These are phyloP conservation scores for Tetrao urogallus DNA, from an alignment of 2,113 vertebrate species.

Conservation along the genomic window DNA sequence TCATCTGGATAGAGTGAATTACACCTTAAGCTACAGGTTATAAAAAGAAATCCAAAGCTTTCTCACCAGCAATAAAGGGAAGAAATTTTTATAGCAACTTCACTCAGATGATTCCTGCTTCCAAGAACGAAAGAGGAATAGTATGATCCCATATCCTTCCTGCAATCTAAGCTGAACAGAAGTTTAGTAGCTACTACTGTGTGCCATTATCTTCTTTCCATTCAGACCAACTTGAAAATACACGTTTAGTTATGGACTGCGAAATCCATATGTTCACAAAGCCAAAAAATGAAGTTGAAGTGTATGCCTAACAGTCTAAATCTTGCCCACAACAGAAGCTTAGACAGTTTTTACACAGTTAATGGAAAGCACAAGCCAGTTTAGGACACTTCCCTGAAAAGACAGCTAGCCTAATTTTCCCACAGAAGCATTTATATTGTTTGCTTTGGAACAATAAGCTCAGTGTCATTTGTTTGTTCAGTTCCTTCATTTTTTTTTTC, in stretches of 20 bases:
- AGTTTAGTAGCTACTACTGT: background rate
- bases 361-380: background rate
- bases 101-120: background rate
- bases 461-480: background rate
- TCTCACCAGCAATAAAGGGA: background rate
- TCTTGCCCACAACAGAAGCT: background rate
- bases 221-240: background rate
- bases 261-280: background rate
- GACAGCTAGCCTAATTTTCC: background rate
- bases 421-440: background rate
- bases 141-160: background rate
- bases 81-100: background rate
- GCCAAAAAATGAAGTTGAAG: background rate
- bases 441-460: background rate
- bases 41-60: background rate
- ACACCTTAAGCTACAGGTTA: background rate
- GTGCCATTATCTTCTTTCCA: background rate
- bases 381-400: background rate
- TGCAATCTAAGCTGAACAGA: background rate
- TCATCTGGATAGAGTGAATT: background rate
- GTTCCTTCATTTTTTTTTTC: background rate
- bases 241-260: background rate
- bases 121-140: background rate
- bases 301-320: background rate
- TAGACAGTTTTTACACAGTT: background rate